A percentile compares a stretch with the other conserved stretches of the same genome.
Conservation (phyloP, 2,797 vertebrate species). For the Anabacerthia variegaticeps region DNA sequence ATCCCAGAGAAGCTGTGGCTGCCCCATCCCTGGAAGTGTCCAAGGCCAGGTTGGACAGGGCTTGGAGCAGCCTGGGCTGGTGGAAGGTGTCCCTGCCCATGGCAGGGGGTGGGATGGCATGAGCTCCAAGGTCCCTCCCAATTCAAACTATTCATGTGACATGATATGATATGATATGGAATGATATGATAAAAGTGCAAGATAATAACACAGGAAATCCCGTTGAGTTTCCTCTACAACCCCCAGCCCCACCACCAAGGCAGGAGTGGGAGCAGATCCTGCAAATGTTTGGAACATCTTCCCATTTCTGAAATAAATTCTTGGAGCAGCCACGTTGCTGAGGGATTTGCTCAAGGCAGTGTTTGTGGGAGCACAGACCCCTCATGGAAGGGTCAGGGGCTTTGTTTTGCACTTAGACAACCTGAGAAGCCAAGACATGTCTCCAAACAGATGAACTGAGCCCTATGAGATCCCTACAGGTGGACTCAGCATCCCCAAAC, state of each 20-base stretch:
- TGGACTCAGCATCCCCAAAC: neutral
- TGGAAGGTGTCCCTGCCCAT: neutral
- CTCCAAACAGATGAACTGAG: neutral
- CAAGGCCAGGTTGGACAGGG: fast-evolving
- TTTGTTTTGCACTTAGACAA: neutral
- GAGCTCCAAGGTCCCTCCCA: fast-evolving
- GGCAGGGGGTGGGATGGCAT: fast-evolving
- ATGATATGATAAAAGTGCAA: neutral
- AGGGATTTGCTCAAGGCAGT: neutral
- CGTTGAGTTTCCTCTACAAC: neutral
- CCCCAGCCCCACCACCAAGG: neutral
- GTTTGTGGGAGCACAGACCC: neutral
- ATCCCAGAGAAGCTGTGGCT: neutral
- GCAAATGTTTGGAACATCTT: neutral
- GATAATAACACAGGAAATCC: neutral
- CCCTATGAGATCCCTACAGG: neutral
- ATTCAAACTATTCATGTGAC: neutral
- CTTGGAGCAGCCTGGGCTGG: fast-evolving
- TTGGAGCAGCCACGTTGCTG: fast-evolving
- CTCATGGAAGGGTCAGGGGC: neutral
- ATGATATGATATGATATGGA: neutral
- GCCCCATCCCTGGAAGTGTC: neutral
- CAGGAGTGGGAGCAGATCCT: neutral
- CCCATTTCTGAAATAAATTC: neutral
- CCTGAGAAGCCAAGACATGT: fast-evolving